These are phyloP conservation scores for Clarias gariepinus DNA, from an alignment of 2,113 vertebrate species.

Conservation along the genomic window DNA sequence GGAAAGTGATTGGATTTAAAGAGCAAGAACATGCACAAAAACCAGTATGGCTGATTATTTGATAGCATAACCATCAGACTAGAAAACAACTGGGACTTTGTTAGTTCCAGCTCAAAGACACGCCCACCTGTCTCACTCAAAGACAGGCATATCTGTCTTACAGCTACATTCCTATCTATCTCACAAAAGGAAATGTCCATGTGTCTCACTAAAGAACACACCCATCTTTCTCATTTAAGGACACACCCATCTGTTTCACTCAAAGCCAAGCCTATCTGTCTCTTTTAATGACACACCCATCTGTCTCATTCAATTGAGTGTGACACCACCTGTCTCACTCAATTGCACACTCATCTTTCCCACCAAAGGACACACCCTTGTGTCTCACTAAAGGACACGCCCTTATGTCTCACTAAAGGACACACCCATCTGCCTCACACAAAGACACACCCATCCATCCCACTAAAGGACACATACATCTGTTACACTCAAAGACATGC, in stretches of 20 bases:
- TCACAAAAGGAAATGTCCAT: too few relatives aligned
- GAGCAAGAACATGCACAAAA: background rate
- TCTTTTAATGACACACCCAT: background rate
- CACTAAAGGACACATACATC: too few relatives aligned
- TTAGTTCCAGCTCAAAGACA: too few relatives aligned
- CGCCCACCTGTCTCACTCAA: too few relatives aligned
- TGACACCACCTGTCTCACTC: background rate
- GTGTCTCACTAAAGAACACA: background rate
- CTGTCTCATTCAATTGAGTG: background rate
- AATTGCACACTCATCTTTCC: background rate
- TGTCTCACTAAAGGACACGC: background rate
- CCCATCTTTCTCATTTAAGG: background rate
- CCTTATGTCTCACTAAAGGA: background rate
- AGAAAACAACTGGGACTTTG: background rate
- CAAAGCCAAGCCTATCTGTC: background rate
- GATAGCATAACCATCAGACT: background rate
- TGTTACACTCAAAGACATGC: too few relatives aligned
- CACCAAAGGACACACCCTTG: background rate
- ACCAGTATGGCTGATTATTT: background rate
- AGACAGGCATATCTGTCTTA: too few relatives aligned
- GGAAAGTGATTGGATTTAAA: background rate
- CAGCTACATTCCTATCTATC: too few relatives aligned
- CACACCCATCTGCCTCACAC: background rate
- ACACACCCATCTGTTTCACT: too few relatives aligned
- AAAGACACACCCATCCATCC: background rate